Percentiles rank a stretch among this genome's conserved stretches.
Conservation (phyloP, 2,113 vertebrate genomes). For the Spizaetus ornatus region DNA sequence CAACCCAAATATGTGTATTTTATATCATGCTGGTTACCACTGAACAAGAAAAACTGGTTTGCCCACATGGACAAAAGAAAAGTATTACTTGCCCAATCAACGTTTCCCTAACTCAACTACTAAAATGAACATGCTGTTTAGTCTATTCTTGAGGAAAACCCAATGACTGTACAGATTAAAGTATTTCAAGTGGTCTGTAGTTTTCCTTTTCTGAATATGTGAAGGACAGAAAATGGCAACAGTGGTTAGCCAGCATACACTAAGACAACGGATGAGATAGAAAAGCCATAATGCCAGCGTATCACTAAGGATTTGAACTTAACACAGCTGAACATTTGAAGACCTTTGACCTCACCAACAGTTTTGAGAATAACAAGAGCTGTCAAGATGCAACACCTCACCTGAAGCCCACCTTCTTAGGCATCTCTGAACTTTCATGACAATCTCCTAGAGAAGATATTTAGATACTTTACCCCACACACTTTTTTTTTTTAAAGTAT, state of each 20-base stretch:
- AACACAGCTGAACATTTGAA: neutral
- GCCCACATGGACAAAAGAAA: neutral
- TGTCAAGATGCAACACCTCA: neutral
- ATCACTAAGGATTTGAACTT: neutral
- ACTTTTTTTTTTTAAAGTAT: neutral
- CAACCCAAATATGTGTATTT: neutral
- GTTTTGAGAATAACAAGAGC: neutral
- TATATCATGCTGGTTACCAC: neutral
- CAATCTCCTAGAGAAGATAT: neutral
- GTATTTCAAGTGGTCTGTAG: neutral
- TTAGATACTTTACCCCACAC: neutral
- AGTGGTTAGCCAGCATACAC: fast-evolving
- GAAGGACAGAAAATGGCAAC: neutral
- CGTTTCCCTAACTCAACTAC: neutral
- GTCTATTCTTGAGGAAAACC: neutral
- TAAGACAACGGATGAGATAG: neutral
- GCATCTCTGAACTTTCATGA: neutral
- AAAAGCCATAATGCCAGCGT: neutral
- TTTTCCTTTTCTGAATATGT: neutral
- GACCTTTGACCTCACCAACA: neutral
- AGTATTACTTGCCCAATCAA: neutral
- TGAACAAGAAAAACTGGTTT: conserved; percentile 43
- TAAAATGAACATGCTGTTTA: neutral
- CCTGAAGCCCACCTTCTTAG: neutral
- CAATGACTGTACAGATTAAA: neutral